Evolutionary conservation across 2,797 vertebrate genomes (phyloP), one percentile per base, ranked within the genome.

Genomic region (Smutsia gigantea): DNA sequence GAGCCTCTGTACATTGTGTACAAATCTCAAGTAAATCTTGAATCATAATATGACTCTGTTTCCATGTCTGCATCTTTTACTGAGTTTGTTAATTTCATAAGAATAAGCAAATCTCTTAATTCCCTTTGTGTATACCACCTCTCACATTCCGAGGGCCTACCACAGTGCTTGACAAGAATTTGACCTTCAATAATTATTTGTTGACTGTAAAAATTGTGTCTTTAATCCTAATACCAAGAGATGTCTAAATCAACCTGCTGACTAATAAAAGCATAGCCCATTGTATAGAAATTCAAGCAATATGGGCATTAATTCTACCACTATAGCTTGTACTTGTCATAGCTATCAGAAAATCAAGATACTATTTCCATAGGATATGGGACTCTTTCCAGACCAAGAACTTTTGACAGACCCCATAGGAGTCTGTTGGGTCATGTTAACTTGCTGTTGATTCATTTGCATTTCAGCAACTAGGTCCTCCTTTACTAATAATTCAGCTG

Each of bases 401-500:
- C 91, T 93, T 96, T 69, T 82, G 86, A 97, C 74, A 95, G 90
- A 93, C 78, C 88, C 74, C 94, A 89, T 42, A 51, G 66, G 79
- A 96, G 89, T 75, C 79, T 84, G 18, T 94, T 95, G 93, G 93
- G 87, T 31, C 90, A n/a, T 59, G 34, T 93, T 96, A 96, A 92
- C 86, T 97, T 94, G 75, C 91, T 97, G 75, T 95, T 96, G 95
- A 97, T 95, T 94, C 91, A 96, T 97, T 97, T 97, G 93, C 95
- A 95, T 97, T 94, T 97, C 83, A 69, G 96, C 97, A 97, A 96
- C 93, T 84, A 94, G 74, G 96, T 95, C 90, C 79, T 91, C 83
- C 79, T 83, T 93, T 89, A 78, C 96, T 96, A 97, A 98, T 98
- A 98, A 97, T 97, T 92, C 95, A 90, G 96, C 91, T 94, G 84